phyloP scores from a whole-genome alignment of 2,888 invertebrate species.

The Apoderus coryli region DNA sequence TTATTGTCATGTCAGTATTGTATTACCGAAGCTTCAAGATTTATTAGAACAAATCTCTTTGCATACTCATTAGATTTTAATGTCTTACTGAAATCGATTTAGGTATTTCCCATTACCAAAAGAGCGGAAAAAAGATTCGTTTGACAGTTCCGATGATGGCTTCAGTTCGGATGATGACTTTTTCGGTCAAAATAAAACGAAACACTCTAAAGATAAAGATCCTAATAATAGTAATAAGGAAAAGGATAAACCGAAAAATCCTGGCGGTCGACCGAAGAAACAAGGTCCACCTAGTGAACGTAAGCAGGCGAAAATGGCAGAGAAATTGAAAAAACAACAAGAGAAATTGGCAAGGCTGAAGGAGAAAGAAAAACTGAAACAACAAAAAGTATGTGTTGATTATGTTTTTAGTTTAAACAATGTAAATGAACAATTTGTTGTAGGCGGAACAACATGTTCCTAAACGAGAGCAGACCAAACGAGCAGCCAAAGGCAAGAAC shows the following conservation, averaged over 20 bases:
- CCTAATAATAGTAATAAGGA: constrained; percentile 23
- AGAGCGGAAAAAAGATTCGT: constrained; percentile 50
- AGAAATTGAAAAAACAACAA: constrained; percentile 7
- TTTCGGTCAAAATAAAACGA: constrained; percentile 30
- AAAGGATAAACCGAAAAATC: constrained; percentile 23
- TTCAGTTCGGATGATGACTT: constrained; percentile 44
- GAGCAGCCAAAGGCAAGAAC: constrained; percentile 52
- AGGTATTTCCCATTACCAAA: constrained; percentile 56
- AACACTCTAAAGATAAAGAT: constrained; percentile 6
- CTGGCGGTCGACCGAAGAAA: constrained; percentile 1
- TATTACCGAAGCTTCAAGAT: too few relatives aligned
- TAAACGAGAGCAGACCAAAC: constrained; percentile 44
- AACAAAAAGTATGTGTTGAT: too few relatives aligned
- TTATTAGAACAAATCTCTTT: too few relatives aligned
- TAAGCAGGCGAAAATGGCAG: constrained; percentile 19
- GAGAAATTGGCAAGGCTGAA: constrained; percentile 13
- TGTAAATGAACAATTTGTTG: too few relatives aligned
- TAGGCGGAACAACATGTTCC: constrained; percentile 37
- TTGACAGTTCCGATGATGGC: constrained; percentile 52
- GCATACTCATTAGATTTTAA: too few relatives aligned
- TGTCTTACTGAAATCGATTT: too few relatives aligned
- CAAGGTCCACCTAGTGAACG: constrained; percentile 30
- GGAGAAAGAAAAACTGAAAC: constrained; percentile 15
- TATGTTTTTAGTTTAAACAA: too few relatives aligned
- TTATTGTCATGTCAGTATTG: too few relatives aligned